phyloP scores from a whole-genome alignment of 2,797 vertebrate genomes.

The Sebastes hopkinsi region DNA sequence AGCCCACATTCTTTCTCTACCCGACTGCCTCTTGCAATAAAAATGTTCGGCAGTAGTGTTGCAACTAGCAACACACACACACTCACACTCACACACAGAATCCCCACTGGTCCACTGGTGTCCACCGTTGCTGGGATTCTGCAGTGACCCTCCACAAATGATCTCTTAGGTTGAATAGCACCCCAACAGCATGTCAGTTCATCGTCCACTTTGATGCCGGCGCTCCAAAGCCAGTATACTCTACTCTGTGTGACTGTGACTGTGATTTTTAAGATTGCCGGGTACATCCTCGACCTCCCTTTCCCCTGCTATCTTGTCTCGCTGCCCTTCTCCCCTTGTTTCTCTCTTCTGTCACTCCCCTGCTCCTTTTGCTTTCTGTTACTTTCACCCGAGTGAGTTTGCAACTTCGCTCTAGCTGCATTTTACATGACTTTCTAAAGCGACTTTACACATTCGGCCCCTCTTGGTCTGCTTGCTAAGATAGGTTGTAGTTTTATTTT shows the following conservation, averaged over 20 bases:
- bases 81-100: not conserved
- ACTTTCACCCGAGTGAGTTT: not conserved
- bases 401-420: not conserved
- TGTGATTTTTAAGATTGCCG: conserved; percentile 31
- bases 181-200: not conserved
- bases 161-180: conserved; percentile 11
- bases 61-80: not conserved
- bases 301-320: conserved; percentile 11
- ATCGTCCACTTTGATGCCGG: not conserved
- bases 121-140: not conserved
- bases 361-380: conserved; percentile 10
- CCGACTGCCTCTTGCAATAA: not conserved
- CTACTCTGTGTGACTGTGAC: not conserved
- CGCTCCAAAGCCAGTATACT: not conserved
- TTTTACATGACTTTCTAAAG: not conserved
- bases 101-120: not conserved
- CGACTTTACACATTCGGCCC: not conserved
- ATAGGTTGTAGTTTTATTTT: not conserved
- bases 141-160: not conserved
- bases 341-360: not conserved
- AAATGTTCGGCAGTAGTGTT: not conserved
- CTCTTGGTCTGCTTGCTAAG: not conserved
- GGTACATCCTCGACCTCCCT: conserved; percentile 6
- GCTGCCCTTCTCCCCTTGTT: conserved; percentile 3
- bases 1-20: not conserved